A percentile compares a stretch with the other conserved stretches of the same genome.
phyloP scores from a whole-genome alignment of 2,888 invertebrate genomes.

The Periphyllus acericola region DNA sequence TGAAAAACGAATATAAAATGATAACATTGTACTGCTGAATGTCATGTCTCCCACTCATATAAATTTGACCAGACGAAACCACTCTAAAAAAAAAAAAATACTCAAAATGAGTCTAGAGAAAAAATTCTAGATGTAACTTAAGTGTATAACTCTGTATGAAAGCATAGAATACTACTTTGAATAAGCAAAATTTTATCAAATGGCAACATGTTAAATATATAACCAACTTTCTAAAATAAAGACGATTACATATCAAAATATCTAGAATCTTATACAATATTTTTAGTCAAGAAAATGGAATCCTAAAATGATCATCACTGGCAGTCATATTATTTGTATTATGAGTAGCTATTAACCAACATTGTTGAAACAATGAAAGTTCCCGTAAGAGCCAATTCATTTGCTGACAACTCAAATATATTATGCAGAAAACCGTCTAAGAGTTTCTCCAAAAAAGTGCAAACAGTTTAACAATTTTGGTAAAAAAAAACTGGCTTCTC shows the following conservation, averaged over 20 bases:
- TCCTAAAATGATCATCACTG: neutral
- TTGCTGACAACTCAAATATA: no score
- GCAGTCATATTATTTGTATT: neutral
- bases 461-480: neutral
- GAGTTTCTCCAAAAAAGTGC: slow-evolving; percentile 19
- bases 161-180: slow-evolving; percentile 4
- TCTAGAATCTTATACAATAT: no score
- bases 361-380: no score
- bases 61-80: no score
- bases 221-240: neutral
- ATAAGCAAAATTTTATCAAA: slow-evolving; percentile 1
- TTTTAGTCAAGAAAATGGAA: slow-evolving; percentile 14
- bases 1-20: no score
- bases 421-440: neutral
- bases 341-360: neutral
- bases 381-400: no score
- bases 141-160: slow-evolving; percentile 13
- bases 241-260: neutral
- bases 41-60: no score
- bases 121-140: no score
- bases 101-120: no score
- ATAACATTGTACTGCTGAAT: no score
- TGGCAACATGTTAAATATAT: slow-evolving; percentile 13
- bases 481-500: slow-evolving; percentile 13
- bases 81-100: no score